A percentile compares a stretch with the other conserved stretches of the same genome.
Conservation (phyloP, 2,113 vertebrate species). For the Pleuronectes platessa region DNA sequence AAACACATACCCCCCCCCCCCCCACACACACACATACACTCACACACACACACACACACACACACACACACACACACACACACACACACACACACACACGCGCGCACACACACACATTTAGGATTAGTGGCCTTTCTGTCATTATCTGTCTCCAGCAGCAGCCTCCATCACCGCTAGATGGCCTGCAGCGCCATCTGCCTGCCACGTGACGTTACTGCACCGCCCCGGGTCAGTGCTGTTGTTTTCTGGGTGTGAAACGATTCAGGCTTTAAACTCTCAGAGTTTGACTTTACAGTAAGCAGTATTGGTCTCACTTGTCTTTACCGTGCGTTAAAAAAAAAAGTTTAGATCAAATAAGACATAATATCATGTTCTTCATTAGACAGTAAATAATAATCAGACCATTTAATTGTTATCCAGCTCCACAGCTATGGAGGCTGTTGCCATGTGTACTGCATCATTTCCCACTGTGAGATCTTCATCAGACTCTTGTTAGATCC, state of each 20-base stretch:
- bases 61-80: constrained; percentile 16
- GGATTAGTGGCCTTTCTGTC: constrained; percentile 48
- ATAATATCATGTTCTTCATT: no score
- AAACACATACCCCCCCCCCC: no score
- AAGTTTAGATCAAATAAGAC: no score
- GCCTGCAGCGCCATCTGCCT: constrained; percentile 54
- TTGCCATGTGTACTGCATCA: no score
- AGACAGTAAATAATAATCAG: no score
- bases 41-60: constrained; percentile 29
- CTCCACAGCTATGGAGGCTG: no score
- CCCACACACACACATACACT: neutral
- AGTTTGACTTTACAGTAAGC: neutral
- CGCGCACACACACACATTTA: neutral
- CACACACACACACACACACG: constrained; percentile 6
- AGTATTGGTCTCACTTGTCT: neutral
- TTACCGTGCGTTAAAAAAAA: no score
- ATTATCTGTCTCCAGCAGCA: constrained; percentile 39
- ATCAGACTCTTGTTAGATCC: no score
- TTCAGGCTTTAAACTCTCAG: neutral
- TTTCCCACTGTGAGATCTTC: no score
- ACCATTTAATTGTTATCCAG: no score
- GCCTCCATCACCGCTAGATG: neutral
- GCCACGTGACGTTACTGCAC: neutral
- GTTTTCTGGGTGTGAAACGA: neutral
- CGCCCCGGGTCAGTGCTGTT: neutral